Percentiles rank a stretch among this genome's conserved stretches.
phyloP scores from a whole-genome alignment of 2,797 vertebrate genomes.

The Gobionotothen gibberifrons region DNA sequence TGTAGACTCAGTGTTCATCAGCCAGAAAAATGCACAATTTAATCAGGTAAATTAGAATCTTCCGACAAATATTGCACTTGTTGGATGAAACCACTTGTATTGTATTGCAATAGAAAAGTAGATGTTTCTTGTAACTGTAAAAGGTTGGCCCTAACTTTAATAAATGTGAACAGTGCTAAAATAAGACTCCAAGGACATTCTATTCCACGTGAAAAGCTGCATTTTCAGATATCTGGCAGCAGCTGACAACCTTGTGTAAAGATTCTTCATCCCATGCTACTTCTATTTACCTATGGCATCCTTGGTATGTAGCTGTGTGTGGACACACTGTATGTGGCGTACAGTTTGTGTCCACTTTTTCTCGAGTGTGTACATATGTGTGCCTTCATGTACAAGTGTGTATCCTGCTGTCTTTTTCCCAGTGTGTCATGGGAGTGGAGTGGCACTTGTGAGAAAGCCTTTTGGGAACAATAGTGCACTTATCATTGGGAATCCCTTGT shows the following conservation, averaged over 20 bases:
- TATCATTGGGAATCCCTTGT: conserved; percentile 78
- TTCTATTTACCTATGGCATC: not conserved
- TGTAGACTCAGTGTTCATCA: not conserved
- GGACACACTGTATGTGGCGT: not conserved
- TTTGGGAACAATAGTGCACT: conserved; percentile 74
- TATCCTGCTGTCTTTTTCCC: conserved; percentile 15
- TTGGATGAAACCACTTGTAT: not conserved
- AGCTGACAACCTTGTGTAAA: not conserved
- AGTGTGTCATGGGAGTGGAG: conserved; percentile 50
- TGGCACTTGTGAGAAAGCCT: conserved; percentile 43
- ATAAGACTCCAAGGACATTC: not conserved
- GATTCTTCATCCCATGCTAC: not conserved
- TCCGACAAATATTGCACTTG: not conserved
- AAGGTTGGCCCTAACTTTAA: not conserved
- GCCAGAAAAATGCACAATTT: not conserved
- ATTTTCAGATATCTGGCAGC: not conserved
- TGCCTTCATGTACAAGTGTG: not conserved
- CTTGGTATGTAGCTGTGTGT: not conserved
- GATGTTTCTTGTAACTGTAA: not conserved
- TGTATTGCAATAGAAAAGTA: not conserved
- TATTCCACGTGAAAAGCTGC: conserved; percentile 4
- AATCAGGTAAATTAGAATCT: not conserved
- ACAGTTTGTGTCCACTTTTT: not conserved
- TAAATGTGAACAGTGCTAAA: not conserved
- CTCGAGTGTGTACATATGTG: conserved; percentile 8